phyloP scores from a whole-genome alignment of 2,113 vertebrate genomes.

The Sinocyclocheilus anshuiensis region DNA sequence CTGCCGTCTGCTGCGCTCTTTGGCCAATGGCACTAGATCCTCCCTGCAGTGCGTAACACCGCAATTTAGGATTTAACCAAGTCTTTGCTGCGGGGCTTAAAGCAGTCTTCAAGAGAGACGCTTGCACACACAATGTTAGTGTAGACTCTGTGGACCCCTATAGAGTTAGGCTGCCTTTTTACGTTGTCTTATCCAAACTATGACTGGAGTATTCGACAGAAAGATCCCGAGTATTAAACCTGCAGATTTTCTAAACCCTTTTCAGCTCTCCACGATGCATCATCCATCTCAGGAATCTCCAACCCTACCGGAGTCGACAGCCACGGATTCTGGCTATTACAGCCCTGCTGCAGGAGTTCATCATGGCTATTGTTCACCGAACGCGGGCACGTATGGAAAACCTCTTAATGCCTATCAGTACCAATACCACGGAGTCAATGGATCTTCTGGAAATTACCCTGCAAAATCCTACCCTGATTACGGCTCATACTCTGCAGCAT shows the following conservation, averaged over 20 bases:
- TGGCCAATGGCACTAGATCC: constrained; percentile 99
- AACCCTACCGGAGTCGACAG: constrained; percentile 94
- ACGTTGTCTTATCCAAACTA: constrained; percentile 79
- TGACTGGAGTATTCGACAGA: constrained; percentile 99
- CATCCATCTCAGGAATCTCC: constrained; percentile 95
- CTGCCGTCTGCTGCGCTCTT: constrained; percentile 79
- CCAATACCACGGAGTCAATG: constrained; percentile 91
- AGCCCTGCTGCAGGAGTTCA: constrained; percentile 87
- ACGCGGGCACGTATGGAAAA: constrained; percentile 92
- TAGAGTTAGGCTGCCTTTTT: constrained; percentile 63
- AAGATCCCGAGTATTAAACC: constrained; percentile 91
- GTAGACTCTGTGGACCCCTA: constrained; percentile 65
- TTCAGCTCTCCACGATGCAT: constrained; percentile 89
- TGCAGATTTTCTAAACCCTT: constrained; percentile 90
- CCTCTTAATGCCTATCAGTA: constrained; percentile 94
- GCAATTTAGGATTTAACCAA: constrained; percentile 99
- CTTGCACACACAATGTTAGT: constrained; percentile 69
- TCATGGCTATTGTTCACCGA: constrained; percentile 96
- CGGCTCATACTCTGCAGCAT: constrained; percentile 87
- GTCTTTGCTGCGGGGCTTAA: constrained; percentile 91
- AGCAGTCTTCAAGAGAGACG: constrained; percentile 88
- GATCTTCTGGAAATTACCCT: constrained; percentile 88
- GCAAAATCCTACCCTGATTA: constrained; percentile 93
- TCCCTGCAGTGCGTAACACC: constrained; percentile 99
- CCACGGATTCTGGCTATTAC: constrained; percentile 98